Conservation (phyloP, 2,888 invertebrate species). For the Mimachlamys varia region DNA sequence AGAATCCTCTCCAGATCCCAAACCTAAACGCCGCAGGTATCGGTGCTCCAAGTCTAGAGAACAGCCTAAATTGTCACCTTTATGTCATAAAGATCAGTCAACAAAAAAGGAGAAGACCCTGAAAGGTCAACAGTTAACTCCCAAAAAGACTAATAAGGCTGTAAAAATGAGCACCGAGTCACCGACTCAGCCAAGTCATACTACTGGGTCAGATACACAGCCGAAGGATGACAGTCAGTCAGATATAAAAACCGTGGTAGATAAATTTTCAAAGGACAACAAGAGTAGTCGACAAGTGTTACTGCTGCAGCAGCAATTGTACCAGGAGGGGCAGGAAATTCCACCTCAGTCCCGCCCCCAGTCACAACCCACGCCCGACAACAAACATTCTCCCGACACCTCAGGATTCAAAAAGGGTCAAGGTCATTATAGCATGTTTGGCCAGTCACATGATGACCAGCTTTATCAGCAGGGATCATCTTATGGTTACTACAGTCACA, state of each 20-base stretch:
- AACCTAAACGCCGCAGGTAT: neutral
- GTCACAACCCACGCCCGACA: constrained; percentile 38
- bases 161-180: neutral
- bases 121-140: neutral
- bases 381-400: neutral
- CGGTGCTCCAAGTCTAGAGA: constrained; percentile 8
- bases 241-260: constrained; percentile 46
- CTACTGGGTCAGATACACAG: neutral
- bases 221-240: neutral
- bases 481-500: constrained; percentile 38
- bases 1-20: neutral
- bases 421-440: constrained; percentile 29
- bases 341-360: constrained; percentile 47
- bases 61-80: neutral
- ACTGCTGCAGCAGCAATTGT: constrained; percentile 70
- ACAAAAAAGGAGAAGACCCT: neutral
- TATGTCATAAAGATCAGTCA: neutral
- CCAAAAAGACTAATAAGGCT: neutral
- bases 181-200: neutral
- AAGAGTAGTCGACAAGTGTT: constrained; percentile 64
- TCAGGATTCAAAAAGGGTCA: neutral
- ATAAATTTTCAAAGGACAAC: constrained; percentile 62
- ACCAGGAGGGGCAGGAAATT: constrained; percentile 64
- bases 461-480: neutral
- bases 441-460: constrained; percentile 12